Percentiles rank a stretch among this genome's conserved stretches.
phyloP scores from a whole-genome alignment of 2,888 invertebrate species.

The Hipparchia sbordonii region DNA sequence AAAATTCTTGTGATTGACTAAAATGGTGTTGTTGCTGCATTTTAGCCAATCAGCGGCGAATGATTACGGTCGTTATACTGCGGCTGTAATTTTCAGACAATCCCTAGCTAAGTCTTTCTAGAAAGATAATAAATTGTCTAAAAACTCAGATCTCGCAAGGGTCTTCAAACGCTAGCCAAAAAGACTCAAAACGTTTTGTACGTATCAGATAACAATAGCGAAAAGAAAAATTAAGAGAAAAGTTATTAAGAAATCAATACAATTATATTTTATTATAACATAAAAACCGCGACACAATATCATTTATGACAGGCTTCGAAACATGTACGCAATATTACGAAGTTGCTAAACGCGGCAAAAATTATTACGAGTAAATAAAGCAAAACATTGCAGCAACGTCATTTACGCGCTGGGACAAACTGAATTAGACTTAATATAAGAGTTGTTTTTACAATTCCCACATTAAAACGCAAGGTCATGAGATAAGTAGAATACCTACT shows the following conservation, averaged over 20 bases:
- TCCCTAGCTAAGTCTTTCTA: too few relatives aligned
- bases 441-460: constrained; percentile 42
- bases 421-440: constrained; percentile 62
- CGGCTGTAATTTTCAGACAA: too few relatives aligned
- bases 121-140: too few relatives aligned
- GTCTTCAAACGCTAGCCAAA: background rate
- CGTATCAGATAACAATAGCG: too few relatives aligned
- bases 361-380: constrained; percentile 19
- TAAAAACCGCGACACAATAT: constrained; percentile 3
- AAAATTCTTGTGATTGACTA: too few relatives aligned
- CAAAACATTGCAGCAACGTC: constrained; percentile 51
- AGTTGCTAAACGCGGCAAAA: constrained; percentile 24
- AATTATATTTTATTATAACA: background rate
- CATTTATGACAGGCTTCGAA: constrained; percentile 9
- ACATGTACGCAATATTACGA: constrained; percentile 17
- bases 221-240: background rate
- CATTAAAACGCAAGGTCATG: constrained; percentile 48
- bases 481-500: constrained; percentile 28
- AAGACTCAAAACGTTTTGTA: background rate
- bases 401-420: constrained; percentile 59
- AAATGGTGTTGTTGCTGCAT: too few relatives aligned
- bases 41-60: too few relatives aligned
- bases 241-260: background rate
- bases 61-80: too few relatives aligned
- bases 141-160: background rate